phyloP scores from a whole-genome alignment of 2,113 vertebrate genomes.

The Glaucidium brasilianum region DNA sequence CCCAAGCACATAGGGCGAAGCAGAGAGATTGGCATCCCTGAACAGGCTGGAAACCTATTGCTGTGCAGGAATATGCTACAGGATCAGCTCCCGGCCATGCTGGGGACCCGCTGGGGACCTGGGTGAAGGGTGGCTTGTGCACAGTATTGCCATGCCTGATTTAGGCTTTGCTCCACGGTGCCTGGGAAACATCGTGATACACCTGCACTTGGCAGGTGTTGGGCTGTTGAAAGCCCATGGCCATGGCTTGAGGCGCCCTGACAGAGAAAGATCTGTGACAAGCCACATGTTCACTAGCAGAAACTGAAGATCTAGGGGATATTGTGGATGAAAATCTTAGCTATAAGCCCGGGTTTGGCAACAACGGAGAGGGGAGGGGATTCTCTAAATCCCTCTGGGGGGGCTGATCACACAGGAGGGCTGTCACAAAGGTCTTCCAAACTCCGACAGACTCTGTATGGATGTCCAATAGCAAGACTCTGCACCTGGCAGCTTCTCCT shows the following conservation, averaged over 20 bases:
- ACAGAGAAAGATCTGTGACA: background rate
- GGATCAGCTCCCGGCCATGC: background rate
- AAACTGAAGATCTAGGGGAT: background rate
- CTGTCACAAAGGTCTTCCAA: background rate
- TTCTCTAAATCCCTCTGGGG: background rate
- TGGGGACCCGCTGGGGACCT: background rate
- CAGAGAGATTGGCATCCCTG: background rate
- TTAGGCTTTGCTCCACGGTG: background rate
- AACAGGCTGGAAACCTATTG: background rate
- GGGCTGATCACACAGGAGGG: background rate
- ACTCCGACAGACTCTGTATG: background rate
- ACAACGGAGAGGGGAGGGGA: background rate
- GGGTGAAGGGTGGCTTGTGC: background rate
- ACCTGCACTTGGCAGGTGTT: no score
- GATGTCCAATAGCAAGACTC: background rate
- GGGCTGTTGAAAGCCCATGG: background rate
- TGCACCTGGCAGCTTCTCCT: background rate
- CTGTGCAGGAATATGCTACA: rapidly evolving
- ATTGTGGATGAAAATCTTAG: background rate
- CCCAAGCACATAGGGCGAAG: background rate
- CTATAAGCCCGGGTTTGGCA: background rate
- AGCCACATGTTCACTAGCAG: background rate
- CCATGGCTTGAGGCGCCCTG: background rate
- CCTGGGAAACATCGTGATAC: background rate
- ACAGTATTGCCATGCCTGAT: background rate